Percentiles rank a stretch among this genome's conserved stretches.
These are phyloP conservation scores for Corydoras maculifer DNA, from an alignment of 2,113 vertebrate species.

Conservation along the genomic window DNA sequence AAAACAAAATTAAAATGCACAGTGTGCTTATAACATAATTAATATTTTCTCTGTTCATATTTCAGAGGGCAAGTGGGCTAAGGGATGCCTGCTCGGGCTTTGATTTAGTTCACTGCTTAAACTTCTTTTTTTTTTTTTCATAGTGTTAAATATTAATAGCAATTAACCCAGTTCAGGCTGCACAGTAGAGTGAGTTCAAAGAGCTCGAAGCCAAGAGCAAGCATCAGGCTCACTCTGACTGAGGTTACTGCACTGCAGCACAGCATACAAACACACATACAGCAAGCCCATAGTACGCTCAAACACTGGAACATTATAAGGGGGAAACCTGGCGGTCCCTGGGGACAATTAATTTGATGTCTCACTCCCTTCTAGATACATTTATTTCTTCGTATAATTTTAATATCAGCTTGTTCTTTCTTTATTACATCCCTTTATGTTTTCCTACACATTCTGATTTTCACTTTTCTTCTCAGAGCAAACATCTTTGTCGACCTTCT, in stretches of 20 bases:
- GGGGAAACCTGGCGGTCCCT: slow-evolving; percentile 12
- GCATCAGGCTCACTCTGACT: slow-evolving; percentile 60
- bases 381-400: slow-evolving; percentile 1
- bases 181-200: slow-evolving; percentile 70
- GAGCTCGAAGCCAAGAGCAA: slow-evolving; percentile 63
- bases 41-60: slow-evolving; percentile 33
- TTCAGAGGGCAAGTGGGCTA: slow-evolving; percentile 38
- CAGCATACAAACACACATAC: slow-evolving; percentile 4
- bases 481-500: slow-evolving; percentile 26
- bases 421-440: neutral
- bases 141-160: slow-evolving; percentile 74
- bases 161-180: slow-evolving; percentile 75
- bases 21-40: slow-evolving; percentile 30
- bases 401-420: neutral
- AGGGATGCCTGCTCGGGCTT: slow-evolving; percentile 56
- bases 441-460: neutral
- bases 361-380: neutral
- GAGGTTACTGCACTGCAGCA: slow-evolving; percentile 20
- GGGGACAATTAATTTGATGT: slow-evolving; percentile 11
- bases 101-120: slow-evolving; percentile 72
- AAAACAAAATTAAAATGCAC: slow-evolving; percentile 25
- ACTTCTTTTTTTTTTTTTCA: slow-evolving; percentile 51
- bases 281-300: slow-evolving; percentile 23
- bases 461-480: neutral
- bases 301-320: slow-evolving; percentile 35